A percentile compares a stretch with the other conserved stretches of the same genome.
Conservation (phyloP, 2,888 invertebrate species). For the Alloplasta piceator region DNA sequence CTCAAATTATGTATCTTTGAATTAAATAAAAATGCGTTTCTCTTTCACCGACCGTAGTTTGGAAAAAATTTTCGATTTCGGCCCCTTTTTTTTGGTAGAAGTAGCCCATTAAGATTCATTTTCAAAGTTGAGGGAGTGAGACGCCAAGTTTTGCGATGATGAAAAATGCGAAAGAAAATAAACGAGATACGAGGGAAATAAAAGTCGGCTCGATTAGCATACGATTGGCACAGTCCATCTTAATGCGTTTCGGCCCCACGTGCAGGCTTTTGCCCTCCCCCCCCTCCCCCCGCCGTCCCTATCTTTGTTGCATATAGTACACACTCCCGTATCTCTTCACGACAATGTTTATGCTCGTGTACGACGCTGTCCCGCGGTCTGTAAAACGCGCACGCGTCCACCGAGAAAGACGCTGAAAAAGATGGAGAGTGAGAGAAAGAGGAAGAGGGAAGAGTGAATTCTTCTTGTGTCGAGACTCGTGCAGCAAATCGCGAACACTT, state of each 20-base stretch:
- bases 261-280: conserved; percentile 63
- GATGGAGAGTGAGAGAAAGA: conserved; percentile 24
- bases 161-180: conserved; percentile 1
- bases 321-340: conserved; percentile 73
- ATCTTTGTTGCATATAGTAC: conserved; percentile 69
- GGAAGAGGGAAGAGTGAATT: conserved; percentile 9
- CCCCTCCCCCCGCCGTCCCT: conserved; percentile 51
- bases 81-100: no score
- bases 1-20: no score
- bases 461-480: conserved; percentile 18
- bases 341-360: conserved; percentile 81
- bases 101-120: no score
- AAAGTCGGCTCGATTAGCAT: conserved; percentile 78
- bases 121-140: no score
- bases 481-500: conserved; percentile 20
- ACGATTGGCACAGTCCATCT: conserved; percentile 82
- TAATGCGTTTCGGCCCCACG: conserved; percentile 71
- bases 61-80: no score
- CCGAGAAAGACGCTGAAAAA: conserved; percentile 33
- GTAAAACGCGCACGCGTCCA: conserved; percentile 79
- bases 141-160: background rate
- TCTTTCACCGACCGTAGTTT: no score
- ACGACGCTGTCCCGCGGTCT: conserved; percentile 76
- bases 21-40: no score
- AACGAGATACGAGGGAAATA: background rate